These are phyloP conservation scores for Phyto melanocephala DNA, from an alignment of 2,888 invertebrate species.

Conservation along the genomic window DNA sequence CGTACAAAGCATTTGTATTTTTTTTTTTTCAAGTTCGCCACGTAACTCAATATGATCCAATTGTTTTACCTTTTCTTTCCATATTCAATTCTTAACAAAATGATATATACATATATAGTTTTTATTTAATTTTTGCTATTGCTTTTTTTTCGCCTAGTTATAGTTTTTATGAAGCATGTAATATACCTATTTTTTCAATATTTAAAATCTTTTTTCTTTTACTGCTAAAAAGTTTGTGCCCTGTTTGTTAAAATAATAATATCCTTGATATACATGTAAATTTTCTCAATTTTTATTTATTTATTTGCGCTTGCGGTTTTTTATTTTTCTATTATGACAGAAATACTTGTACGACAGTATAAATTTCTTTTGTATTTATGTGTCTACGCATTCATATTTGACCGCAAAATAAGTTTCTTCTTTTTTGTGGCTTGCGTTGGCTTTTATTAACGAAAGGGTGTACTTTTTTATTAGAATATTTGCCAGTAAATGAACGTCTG, in stretches of 20 bases:
- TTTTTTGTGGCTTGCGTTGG: constrained; percentile 4
- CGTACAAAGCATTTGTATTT: not conserved
- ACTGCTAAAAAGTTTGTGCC: not conserved
- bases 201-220: not conserved
- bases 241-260: constrained; percentile 8
- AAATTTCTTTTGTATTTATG: not conserved
- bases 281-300: constrained; percentile 20
- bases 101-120: too few species aligned
- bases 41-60: constrained; percentile 45
- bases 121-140: constrained; percentile 2
- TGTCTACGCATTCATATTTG: constrained; percentile 21
- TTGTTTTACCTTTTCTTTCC: constrained; percentile 39
- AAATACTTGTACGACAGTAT: not conserved
- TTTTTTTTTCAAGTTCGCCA: constrained; percentile 32
- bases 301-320: constrained; percentile 45
- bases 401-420: constrained; percentile 42
- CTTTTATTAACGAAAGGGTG: not conserved
- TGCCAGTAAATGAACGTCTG: not conserved
- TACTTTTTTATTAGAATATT: not conserved
- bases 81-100: constrained; percentile 2
- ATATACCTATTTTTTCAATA: not conserved
- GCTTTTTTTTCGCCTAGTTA: constrained; percentile 30
- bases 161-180: constrained; percentile 4
- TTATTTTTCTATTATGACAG: not conserved
- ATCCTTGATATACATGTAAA: constrained; percentile 30